Base-by-base conservation (phyloP, 1,140 invertebrate species). In the Zaprionus vittiger region DNA sequence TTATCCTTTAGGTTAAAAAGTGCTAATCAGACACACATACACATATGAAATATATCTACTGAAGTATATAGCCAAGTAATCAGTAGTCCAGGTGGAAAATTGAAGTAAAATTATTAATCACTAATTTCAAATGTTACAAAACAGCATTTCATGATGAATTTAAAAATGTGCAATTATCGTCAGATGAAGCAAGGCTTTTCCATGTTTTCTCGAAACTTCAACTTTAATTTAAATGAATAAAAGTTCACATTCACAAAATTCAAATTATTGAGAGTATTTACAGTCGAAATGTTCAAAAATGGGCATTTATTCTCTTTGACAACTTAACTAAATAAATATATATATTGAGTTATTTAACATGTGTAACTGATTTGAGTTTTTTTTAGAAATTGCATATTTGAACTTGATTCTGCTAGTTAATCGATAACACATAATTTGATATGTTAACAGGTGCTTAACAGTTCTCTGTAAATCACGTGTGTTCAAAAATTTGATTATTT, bases 271-370 rank as follows among this genome's bases (percentile, higher is more conserved):
- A 24, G 47, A 52, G 20, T 52, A 24, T 52, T 24, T 22, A 47
- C 47, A 52, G 47, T 52, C 20, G 5, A 52, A 24, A 12, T 49
- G 7, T 20, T 49, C 1, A 11, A 49, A 41, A 11, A 14, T 52
- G 47, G 47, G 47, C 47, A 52, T 52, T 52, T 52, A 52, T 52
- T 52, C 47, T 52, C 17, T 24, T 52, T 52, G 47, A 52, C 70
- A 66, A 89, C 73, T 76, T 80, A 87, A 87, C 26, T 66, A 67
- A 65, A 17, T 31, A 62, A 60, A 70, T 67, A 77, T 68, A 74
- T 55, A 81, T 26, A 54, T 73, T 28, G 22, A n/a, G 26, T 56
- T 56, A 15, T 24, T 26, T 28, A 31, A 17, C 17, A n/a, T 41
- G 38, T n/a, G 14, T 41, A n/a, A 15, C 15, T 41, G 14, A 41